Base-by-base conservation (phyloP, 2,797 vertebrate genomes). In the Chlorospingus semifuscus region DNA sequence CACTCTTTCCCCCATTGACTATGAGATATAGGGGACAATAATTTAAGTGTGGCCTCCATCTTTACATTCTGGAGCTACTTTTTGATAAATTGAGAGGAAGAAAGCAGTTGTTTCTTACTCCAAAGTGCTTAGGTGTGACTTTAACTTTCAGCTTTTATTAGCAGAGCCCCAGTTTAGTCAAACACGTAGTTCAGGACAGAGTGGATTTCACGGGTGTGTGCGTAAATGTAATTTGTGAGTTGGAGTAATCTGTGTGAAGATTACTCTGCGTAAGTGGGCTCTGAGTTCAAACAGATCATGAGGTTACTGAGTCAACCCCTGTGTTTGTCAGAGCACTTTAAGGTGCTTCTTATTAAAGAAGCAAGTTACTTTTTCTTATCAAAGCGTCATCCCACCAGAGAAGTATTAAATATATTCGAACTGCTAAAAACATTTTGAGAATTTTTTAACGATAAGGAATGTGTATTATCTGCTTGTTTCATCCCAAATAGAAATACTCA, bases 1-100 rank as follows among this genome's bases (percentile, higher is more conserved):
- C 30, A 1, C 27, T 53, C 46, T 57, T 6, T 6, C 27, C 24
- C 16, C 1, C 15, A 34, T n/a, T 11, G 55, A 0, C 0, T 72
- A 0, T 36, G 52, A 63, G 26, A 53, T 29, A 81, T 8, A 69
- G 21, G 8, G 16, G 13, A 9, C 9, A 34, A 29, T 52, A 86
- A 23, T 36, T 65, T 32, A 55, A 69, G 11, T 0, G 2, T 20
- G n/a, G 16, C 16, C 56, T 83, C 47, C 22, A 41, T 56, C 47
- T 57, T 70, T 32, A 55, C 15, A 32, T 37, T 15, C 30, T 8
- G 13, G 36, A 76, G 23, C 30, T 59, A 30, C 0, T 0, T 41
- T 85, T 72, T 87, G 26, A 49, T 41, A 47, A 80, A 3, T 4
- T 8, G 4, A 15, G 46, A 74, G 21, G 15, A 77, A n/a, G 19